phyloP scores from a whole-genome alignment of 2,888 invertebrate genomes.

The Diplolepis rosae region DNA sequence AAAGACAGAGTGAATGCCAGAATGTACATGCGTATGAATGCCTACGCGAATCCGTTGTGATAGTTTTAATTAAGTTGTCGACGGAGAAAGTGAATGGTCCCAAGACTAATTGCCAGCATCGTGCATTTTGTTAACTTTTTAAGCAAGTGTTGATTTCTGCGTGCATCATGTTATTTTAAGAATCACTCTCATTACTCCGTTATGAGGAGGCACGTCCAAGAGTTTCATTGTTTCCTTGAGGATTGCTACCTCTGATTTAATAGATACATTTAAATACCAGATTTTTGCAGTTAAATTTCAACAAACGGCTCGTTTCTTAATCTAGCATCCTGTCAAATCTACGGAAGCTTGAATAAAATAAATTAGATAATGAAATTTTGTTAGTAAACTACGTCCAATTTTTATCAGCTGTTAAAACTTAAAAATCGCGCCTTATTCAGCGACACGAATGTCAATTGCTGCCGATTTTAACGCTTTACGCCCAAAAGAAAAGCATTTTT shows the following conservation, averaged over 20 bases:
- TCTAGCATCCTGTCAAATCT: constrained; percentile 5
- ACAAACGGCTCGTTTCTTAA: constrained; percentile 3
- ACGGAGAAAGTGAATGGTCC: background rate
- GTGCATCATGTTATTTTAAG: background rate
- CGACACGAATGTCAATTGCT: background rate
- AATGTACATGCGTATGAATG: background rate
- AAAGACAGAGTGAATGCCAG: constrained; percentile 22
- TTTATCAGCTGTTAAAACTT: background rate
- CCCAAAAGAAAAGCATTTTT: constrained; percentile 9
- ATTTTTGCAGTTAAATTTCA: background rate
- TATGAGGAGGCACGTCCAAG: background rate
- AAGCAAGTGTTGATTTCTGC: background rate
- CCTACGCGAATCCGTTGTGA: background rate
- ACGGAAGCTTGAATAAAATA: background rate
- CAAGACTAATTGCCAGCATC: background rate
- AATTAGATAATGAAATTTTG: background rate
- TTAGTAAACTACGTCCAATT: background rate
- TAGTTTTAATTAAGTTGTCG: constrained; percentile 5
- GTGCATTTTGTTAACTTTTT: constrained; percentile 5
- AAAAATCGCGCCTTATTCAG: background rate
- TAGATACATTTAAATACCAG: background rate
- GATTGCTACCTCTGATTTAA: background rate
- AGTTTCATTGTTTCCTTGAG: background rate
- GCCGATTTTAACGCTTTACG: constrained; percentile 11
- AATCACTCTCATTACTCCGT: background rate